Base-by-base conservation (phyloP, 2,888 invertebrate species). In the Sisyra nigra region DNA sequence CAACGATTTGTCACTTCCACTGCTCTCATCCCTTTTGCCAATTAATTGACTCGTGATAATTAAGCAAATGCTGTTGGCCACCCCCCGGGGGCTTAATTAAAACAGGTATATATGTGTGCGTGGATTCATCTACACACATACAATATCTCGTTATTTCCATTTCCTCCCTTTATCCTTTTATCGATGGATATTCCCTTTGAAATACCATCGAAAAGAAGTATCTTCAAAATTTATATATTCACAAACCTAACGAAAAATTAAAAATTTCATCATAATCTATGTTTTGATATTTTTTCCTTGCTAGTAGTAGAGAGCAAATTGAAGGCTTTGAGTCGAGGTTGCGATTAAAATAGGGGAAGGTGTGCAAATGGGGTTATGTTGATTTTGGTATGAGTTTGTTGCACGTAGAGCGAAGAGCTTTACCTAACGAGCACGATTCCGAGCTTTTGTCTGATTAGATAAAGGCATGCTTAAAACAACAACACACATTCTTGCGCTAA, bases 391-490 rank as follows among this genome's bases (percentile, higher is more conserved):
- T 24, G 24, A 24, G 24, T 24, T 24, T 7, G 24, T 24, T 24
- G 11, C 38, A 18, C 38, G 19, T 19, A 38, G 8, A 38, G 38
- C 38, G n/a, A 24, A n/a, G 18, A 17, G 38, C 34, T 34, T 15
- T 46, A 46, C 45, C 49, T 57, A 58, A 58, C 57, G 57, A 58
- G 57, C 55, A 53, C 55, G 54, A 55, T 52, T 53, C 52, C 51
- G 48, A 50, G 55, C 59, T 57, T 61, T 62, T 62, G 61, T 62
- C 61, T 62, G 62, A 62, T 62, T 62, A 62, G 61, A 63, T 62
- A 62, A 61, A 62, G 61, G 61, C 61, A 58, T 58, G 61, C 62
- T 63, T 62, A 62, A 63, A 63, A 64, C 61, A 62, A 62, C 61
- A 62, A 62, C 61, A 61, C 60, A 62, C 61, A 61, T 24, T 58